phyloP scores from a whole-genome alignment of 2,888 invertebrate genomes.

The Anthrax anthrax region DNA sequence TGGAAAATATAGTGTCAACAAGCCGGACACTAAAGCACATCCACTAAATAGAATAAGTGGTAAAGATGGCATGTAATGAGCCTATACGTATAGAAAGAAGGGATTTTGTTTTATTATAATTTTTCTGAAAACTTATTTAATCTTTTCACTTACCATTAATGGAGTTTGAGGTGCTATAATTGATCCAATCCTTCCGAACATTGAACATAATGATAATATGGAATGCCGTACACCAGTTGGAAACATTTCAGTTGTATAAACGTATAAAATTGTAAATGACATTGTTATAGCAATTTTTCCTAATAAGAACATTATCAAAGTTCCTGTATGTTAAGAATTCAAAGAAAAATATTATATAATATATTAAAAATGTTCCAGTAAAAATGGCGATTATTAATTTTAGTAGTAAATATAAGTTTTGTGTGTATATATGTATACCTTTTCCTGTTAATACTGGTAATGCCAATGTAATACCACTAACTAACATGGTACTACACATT shows the following conservation, averaged over 20 bases:
- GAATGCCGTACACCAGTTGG: slow-evolving; percentile 52
- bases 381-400: too few species aligned
- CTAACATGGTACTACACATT: slow-evolving; percentile 43
- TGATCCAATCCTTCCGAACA: slow-evolving; percentile 53
- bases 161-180: slow-evolving; percentile 57
- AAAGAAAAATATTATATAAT: background rate
- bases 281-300: slow-evolving; percentile 52
- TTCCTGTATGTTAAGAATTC: background rate
- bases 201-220: slow-evolving; percentile 50
- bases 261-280: slow-evolving; percentile 51
- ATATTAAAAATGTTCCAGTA: background rate
- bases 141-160: slow-evolving; percentile 32
- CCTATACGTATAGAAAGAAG: slow-evolving; percentile 13
- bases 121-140: background rate
- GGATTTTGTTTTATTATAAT: background rate
- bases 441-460: background rate
- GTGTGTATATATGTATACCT: too few species aligned
- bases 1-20: slow-evolving; percentile 44
- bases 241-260: slow-evolving; percentile 56
- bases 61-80: slow-evolving; percentile 31
- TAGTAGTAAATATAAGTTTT: too few species aligned
- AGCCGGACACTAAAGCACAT: slow-evolving; percentile 41
- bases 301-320: slow-evolving; percentile 36
- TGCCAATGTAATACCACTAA: slow-evolving; percentile 36
- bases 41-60: slow-evolving; percentile 46